Evolutionary conservation across 2,888 invertebrate genomes (phyloP).

Genomic region (Seladonia tumulorum): DNA sequence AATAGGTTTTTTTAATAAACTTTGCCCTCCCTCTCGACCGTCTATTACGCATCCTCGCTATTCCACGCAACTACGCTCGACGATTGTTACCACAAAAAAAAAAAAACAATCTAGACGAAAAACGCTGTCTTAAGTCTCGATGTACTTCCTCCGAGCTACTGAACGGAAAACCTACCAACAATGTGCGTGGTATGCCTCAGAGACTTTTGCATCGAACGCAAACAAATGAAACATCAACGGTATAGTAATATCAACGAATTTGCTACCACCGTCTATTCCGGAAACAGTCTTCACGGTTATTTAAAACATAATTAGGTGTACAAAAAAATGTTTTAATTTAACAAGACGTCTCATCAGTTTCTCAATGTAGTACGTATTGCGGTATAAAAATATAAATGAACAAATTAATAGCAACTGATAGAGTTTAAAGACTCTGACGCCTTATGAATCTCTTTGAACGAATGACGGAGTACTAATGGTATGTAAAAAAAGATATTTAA

Average conservation of each 20-base stretch:
- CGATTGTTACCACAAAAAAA: conserved; percentile 30
- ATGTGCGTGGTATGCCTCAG: conserved; percentile 40
- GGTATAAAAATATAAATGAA: not conserved
- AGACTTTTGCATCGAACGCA: conserved; percentile 9
- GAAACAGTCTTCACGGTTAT: not conserved
- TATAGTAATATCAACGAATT: not conserved
- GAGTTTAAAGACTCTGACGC: too few relatives aligned
- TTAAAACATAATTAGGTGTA: not conserved
- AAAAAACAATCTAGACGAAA: conserved; percentile 39
- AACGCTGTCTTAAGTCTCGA: conserved; percentile 34
- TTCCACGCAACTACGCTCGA: conserved; percentile 29
- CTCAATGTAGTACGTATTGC: not conserved
- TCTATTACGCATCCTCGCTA: not conserved
- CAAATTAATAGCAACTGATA: not conserved
- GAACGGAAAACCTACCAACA: conserved; percentile 35
- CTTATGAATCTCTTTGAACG: not conserved
- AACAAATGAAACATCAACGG: not conserved
- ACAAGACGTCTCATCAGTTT: not conserved
- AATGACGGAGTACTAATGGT: not conserved
- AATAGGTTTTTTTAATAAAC: not conserved
- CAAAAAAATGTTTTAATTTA: not conserved
- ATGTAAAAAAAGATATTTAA: not conserved
- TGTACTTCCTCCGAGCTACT: conserved; percentile 30
- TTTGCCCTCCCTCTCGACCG: conserved; percentile 19
- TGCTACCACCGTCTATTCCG: too few relatives aligned